Percentiles rank a stretch among this genome's conserved stretches.
Conservation (phyloP, 2,888 invertebrate species). For the Megaustenia siamemsis region DNA sequence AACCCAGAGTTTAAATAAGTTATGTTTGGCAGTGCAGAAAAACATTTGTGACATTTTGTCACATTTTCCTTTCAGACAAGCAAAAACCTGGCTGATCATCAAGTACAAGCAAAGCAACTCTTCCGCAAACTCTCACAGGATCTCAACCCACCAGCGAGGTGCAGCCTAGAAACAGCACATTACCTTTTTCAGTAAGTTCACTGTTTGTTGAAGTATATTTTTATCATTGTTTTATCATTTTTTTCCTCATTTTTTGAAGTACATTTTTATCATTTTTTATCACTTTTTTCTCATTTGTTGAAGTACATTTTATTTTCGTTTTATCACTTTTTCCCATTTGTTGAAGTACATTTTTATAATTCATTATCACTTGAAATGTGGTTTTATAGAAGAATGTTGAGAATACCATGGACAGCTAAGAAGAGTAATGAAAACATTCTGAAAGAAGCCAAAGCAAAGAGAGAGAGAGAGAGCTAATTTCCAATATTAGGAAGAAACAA, state of each 20-base stretch:
- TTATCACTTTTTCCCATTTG: neutral
- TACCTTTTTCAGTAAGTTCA: slow-evolving; percentile 95
- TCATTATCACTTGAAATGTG: too few species aligned
- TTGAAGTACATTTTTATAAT: neutral
- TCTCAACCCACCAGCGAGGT: slow-evolving; percentile 92
- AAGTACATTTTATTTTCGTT: neutral
- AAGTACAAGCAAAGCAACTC: slow-evolving; percentile 99
- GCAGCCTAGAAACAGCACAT: slow-evolving; percentile 95
- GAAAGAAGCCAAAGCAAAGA: too few species aligned
- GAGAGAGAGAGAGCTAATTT: too few species aligned
- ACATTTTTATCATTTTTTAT: neutral
- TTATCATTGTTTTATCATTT: neutral
- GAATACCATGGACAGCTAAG: too few species aligned
- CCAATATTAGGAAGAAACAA: too few species aligned
- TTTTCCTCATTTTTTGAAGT: neutral
- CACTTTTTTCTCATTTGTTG: neutral
- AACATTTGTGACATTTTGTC: too few species aligned
- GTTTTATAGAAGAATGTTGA: too few species aligned
- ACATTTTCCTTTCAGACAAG: slow-evolving; percentile 86
- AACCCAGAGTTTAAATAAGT: too few species aligned
- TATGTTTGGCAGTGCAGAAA: too few species aligned
- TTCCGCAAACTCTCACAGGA: slow-evolving; percentile 91
- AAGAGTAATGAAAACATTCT: too few species aligned
- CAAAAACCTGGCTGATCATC: slow-evolving; percentile 96
- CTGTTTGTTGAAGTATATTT: neutral